These are phyloP conservation scores for Meandrina meandrites DNA, from an alignment of 92 coral and sea anemone genomes.

Conservation along the genomic window DNA sequence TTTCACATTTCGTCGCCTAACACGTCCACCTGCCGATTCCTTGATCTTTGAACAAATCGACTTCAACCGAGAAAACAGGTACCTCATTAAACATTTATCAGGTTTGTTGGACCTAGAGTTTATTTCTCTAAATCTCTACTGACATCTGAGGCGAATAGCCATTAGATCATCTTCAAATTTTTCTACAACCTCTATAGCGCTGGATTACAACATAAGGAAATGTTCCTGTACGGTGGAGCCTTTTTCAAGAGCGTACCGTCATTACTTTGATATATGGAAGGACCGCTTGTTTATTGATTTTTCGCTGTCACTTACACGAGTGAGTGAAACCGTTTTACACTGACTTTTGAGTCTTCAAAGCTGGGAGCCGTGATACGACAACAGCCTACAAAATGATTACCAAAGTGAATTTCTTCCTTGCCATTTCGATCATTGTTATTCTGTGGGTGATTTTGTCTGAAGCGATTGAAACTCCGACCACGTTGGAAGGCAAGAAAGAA, in stretches of 20 bases:
- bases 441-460: background rate
- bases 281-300: background rate
- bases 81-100: conserved; percentile 32
- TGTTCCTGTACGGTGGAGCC: background rate
- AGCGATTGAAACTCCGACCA: conserved; percentile 83
- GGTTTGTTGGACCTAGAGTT: conserved; percentile 3
- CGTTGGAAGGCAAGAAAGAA: conserved; percentile 91
- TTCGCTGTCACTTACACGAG: conserved; percentile 2
- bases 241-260: background rate
- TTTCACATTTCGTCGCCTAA: conserved; percentile 19
- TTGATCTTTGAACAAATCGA: conserved; percentile 14
- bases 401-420: background rate
- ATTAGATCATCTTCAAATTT: conserved; percentile 42
- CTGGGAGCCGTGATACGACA: background rate
- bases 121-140: background rate
- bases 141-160: background rate
- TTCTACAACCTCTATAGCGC: conserved; percentile 3
- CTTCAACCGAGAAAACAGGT: conserved; percentile 29
- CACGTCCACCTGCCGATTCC: conserved; percentile 20
- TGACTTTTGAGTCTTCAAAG: background rate
- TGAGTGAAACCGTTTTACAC: background rate
- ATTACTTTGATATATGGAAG: background rate
- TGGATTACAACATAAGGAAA: background rate
- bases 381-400: background rate
- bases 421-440: background rate